phyloP scores from a whole-genome alignment of 2,797 vertebrate genomes.

The Diplodus sargus region DNA sequence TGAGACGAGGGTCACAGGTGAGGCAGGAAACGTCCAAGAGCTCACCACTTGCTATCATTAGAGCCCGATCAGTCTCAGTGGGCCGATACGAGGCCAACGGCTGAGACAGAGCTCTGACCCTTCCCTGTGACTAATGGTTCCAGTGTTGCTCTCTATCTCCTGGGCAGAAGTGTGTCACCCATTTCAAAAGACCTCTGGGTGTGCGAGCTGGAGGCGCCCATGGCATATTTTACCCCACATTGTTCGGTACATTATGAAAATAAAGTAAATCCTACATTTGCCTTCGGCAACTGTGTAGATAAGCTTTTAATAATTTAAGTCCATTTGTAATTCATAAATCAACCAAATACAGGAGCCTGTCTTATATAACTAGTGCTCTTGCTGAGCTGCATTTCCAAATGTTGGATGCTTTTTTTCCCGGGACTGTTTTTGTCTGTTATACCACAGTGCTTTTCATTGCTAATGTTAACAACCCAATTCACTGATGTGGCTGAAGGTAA shows the following conservation, averaged over 20 bases:
- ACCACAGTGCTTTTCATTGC: neutral
- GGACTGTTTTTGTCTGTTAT: neutral
- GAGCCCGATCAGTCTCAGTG: slow-evolving; percentile 45
- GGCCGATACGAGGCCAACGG: slow-evolving; percentile 45
- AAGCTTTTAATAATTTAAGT: neutral
- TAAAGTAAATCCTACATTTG: neutral
- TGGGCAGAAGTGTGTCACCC: slow-evolving; percentile 53
- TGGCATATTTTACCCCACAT: neutral
- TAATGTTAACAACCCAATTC: slow-evolving; percentile 2
- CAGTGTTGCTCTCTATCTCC: slow-evolving; percentile 36
- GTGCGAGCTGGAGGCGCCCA: neutral
- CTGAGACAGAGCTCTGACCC: slow-evolving; percentile 42
- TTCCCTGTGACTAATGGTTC: slow-evolving; percentile 59
- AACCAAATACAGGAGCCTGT: neutral
- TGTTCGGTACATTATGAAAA: neutral
- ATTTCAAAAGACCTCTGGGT: slow-evolving; percentile 3
- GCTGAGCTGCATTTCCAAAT: neutral
- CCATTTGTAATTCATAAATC: neutral
- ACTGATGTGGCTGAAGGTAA: slow-evolving; percentile 14
- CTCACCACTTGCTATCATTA: slow-evolving; percentile 52
- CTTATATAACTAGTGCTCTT: neutral
- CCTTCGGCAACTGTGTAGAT: neutral
- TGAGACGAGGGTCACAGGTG: slow-evolving; percentile 48
- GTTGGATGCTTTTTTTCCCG: neutral
- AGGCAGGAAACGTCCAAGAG: slow-evolving; percentile 36